Evolutionary conservation across 1,140 invertebrate genomes (phyloP).

Genomic region (Drosophila mayri): DNA sequence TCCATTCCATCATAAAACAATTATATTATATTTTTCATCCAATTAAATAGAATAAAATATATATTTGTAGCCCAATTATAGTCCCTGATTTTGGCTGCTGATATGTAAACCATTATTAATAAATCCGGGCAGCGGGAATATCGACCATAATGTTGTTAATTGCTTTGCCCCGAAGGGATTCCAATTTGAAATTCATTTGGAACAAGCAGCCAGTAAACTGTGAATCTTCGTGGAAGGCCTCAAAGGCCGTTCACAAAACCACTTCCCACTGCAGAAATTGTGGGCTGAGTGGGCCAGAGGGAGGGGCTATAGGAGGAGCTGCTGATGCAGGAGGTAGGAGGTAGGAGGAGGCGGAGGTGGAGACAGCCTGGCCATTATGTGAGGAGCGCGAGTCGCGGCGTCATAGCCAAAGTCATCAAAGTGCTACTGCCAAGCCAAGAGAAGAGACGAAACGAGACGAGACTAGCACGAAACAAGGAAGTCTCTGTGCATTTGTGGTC

Average conservation of each 20-base stretch:
- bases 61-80: not conserved
- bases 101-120: constrained; percentile 1
- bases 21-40: not conserved
- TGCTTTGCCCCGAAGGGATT: constrained; percentile 34
- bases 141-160: constrained; percentile 37
- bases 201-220: constrained; percentile 30
- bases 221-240: constrained; percentile 37
- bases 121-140: constrained; percentile 37
- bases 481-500: constrained; percentile 65
- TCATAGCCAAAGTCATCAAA: constrained; percentile 76
- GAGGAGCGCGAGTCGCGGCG: constrained; percentile 20
- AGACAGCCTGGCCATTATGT: constrained; percentile 44
- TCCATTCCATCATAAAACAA: not conserved
- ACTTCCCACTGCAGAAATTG: constrained; percentile 32
- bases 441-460: constrained; percentile 41
- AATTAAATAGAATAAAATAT: no score
- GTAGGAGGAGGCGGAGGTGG: constrained; percentile 23
- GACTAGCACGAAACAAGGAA: constrained; percentile 80
- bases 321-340: constrained; percentile 4
- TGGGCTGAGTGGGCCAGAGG: constrained; percentile 13
- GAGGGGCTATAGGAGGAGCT: constrained; percentile 4
- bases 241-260: constrained; percentile 31
- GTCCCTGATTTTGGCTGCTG: not conserved
- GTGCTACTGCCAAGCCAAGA: constrained; percentile 70
- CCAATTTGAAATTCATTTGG: constrained; percentile 41